Percentiles rank a stretch among this genome's conserved stretches.
Evolutionary conservation across 2,113 vertebrate genomes (phyloP).

Genomic region (Dinomys branickii): DNA sequence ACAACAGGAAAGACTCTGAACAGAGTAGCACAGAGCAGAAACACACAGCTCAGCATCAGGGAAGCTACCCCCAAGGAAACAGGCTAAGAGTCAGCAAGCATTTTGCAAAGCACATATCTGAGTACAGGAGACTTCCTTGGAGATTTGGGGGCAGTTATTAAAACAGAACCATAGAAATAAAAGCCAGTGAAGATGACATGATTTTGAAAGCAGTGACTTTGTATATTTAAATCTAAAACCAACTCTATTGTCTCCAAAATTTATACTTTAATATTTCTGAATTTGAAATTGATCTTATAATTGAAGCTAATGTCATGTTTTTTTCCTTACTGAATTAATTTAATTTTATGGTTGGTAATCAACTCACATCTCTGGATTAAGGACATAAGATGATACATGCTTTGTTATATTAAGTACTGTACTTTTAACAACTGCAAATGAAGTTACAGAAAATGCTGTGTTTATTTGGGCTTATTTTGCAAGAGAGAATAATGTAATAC

Average conservation of each 20-base stretch:
- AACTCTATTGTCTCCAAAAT: neutral
- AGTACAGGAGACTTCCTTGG: neutral
- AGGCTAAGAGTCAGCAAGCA: neutral
- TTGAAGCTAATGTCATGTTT: neutral
- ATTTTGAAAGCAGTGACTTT: neutral
- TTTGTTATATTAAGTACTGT: neutral
- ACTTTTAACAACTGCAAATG: neutral
- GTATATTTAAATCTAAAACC: neutral
- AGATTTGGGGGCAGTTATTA: neutral
- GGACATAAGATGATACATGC: neutral
- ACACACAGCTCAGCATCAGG: neutral
- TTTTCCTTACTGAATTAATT: neutral
- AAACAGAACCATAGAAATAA: neutral
- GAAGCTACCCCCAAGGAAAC: neutral
- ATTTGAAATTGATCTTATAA: slow-evolving; percentile 38
- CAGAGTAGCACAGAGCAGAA: neutral
- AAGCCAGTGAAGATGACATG: neutral
- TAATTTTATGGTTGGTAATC: slow-evolving; percentile 41
- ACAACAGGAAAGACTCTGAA: neutral
- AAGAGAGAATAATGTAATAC: too few species aligned
- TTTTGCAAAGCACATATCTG: neutral
- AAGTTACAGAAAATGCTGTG: neutral
- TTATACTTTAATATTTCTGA: slow-evolving; percentile 17
- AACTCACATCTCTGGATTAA: neutral
- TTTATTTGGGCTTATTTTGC: too few species aligned